Evolutionary conservation across 2,888 invertebrate species (phyloP).

Genomic region (Cabera pusaria): DNA sequence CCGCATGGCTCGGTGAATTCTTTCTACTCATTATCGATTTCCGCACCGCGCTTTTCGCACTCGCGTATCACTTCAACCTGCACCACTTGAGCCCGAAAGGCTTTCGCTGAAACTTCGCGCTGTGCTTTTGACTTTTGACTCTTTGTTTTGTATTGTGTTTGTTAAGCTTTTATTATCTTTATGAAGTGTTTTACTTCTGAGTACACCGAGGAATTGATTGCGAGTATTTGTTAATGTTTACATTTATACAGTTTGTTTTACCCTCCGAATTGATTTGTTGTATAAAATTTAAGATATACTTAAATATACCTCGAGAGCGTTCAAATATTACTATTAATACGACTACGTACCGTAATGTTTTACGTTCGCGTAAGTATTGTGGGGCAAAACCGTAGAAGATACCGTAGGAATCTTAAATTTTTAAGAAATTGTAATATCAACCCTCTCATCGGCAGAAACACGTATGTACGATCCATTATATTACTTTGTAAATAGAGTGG

Average conservation of each 20-base stretch:
- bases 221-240: conserved; percentile 19
- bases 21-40: conserved; percentile 74
- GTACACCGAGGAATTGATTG: conserved; percentile 18
- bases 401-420: no score
- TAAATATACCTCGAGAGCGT: no score
- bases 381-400: no score
- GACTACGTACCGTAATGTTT: no score
- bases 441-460: no score
- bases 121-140: conserved; percentile 33
- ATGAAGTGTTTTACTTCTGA: conserved; percentile 25
- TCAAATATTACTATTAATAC: no score
- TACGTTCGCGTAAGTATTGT: no score
- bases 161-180: conserved; percentile 40
- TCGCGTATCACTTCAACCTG: conserved; percentile 70
- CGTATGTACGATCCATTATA: no score
- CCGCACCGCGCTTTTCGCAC: conserved; percentile 62
- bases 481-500: no score
- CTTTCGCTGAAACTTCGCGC: conserved; percentile 50
- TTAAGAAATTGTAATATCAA: no score
- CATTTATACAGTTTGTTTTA: no score
- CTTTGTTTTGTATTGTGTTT: conserved; percentile 22
- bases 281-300: no score
- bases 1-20: conserved; percentile 57
- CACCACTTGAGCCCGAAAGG: conserved; percentile 67
- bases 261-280: background rate